Conservation (phyloP, 2,888 invertebrate genomes). For the Cheiracanthium punctorium region DNA sequence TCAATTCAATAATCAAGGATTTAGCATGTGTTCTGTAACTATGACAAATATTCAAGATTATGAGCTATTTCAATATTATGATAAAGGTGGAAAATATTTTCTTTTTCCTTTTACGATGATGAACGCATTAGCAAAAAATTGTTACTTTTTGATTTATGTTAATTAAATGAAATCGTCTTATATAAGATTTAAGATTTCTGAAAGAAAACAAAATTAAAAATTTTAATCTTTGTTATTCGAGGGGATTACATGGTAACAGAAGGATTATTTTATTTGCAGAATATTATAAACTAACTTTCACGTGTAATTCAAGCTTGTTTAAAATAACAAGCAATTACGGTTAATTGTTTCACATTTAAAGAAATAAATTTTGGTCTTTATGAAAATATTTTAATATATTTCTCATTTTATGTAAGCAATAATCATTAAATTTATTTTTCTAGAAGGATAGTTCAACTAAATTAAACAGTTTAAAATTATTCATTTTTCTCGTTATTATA, state of each 20-base stretch:
- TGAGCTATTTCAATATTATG: neutral
- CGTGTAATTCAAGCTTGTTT: too few relatives aligned
- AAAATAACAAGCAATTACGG: too few relatives aligned
- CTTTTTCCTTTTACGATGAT: neutral
- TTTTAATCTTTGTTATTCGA: neutral
- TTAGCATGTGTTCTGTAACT: neutral
- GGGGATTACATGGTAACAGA: neutral
- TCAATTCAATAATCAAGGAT: conserved; percentile 4
- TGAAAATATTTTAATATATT: too few relatives aligned
- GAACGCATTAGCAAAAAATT: neutral
- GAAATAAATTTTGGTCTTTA: too few relatives aligned
- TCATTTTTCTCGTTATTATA: too few relatives aligned
- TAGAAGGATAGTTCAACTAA: too few relatives aligned
- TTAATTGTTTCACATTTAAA: too few relatives aligned
- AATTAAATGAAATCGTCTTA: neutral
- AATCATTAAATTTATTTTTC: too few relatives aligned
- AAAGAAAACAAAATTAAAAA: neutral
- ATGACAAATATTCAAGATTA: neutral
- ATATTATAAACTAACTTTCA: too few relatives aligned
- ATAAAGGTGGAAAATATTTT: neutral
- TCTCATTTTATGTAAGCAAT: too few relatives aligned
- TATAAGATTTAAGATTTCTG: neutral
- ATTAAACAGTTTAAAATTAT: too few relatives aligned
- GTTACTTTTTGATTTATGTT: neutral
- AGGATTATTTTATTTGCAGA: too few relatives aligned